Base-by-base conservation (phyloP, 2,888 invertebrate species). In the Eupithecia exiguata region DNA sequence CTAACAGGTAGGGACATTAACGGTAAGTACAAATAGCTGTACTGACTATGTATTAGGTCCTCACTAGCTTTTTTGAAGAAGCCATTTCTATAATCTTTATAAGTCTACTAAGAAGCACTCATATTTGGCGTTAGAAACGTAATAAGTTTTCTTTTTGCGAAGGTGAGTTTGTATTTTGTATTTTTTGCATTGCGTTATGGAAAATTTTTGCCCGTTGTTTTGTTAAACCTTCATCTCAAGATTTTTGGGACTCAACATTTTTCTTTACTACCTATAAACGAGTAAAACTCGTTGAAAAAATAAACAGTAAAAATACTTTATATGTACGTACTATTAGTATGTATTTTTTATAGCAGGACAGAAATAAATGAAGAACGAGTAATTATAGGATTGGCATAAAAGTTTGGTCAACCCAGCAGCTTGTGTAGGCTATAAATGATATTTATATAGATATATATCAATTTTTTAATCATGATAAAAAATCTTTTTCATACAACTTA, bases 101-200 rank as follows among this genome's bases (percentile, higher is more conserved):
- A 43, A 9, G 5, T 72, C 75, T 70, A 38, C 40, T 68, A 70
- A 46, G 21, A 75, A 72, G 77, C 75, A 76, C 75, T 78, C 76
- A 70, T 76, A 74, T 74, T 78, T 62, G 35, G 68, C 61, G 70
- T 77, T 74, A 73, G 75, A 71, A 80, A 77, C 76, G 69, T 65
- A 74, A 74, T 74, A 77, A 78, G 74, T 76, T 79, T 80, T 79
- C 77, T 82, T 81, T 80, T 76, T 74, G 53, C 35, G 16, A 77
- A 68, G 68, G 77, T 78, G 70, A 78, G 74, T 68, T 69, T 58
- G 71, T 49, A 71, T 53, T 49, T 49, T 74, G 61, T 72, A 67
- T 38, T 74, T 69, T 69, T 65, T 71, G 36, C 70, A 61, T 68
- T 36, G 43, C 46, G 35, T 21, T 12, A 10, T 53, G 49, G 21